phyloP scores from a whole-genome alignment of 2,113 vertebrate species.

The Microtus pennsylvanicus region DNA sequence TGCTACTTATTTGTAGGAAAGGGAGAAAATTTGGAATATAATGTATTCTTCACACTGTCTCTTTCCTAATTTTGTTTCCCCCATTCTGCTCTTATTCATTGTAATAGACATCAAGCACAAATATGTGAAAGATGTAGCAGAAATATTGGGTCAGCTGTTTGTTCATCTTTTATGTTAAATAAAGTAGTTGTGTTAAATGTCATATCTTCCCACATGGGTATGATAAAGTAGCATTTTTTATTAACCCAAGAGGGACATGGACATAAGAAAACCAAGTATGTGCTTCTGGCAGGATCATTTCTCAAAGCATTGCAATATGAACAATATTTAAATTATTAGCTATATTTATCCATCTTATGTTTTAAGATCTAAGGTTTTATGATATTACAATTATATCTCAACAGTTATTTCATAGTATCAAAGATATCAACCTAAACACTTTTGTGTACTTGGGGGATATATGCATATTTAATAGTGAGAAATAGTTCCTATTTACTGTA shows the following conservation, averaged over 20 bases:
- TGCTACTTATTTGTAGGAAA: background rate
- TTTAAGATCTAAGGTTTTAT: slow-evolving; percentile 45
- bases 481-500: slow-evolving; percentile 9
- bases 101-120: slow-evolving; percentile 16
- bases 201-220: slow-evolving; percentile 57
- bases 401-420: slow-evolving; percentile 50
- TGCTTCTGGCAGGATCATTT: slow-evolving; percentile 79
- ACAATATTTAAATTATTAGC: slow-evolving; percentile 80
- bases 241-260: slow-evolving; percentile 66
- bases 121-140: slow-evolving; percentile 20
- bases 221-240: slow-evolving; percentile 70
- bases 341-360: slow-evolving; percentile 71
- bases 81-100: background rate
- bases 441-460: background rate
- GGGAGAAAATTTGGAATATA: background rate
- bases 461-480: slow-evolving; percentile 5
- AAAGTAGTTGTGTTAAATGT: slow-evolving; percentile 54
- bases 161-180: slow-evolving; percentile 52
- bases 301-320: slow-evolving; percentile 67
- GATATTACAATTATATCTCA: slow-evolving; percentile 53
- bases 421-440: slow-evolving; percentile 6
- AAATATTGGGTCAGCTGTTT: slow-evolving; percentile 58
- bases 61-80: slow-evolving; percentile 9
- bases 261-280: slow-evolving; percentile 64
- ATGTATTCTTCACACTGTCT: background rate